Evolutionary conservation across 2,888 invertebrate species (phyloP).

Genomic region (Eutolmus rufibarbis): DNA sequence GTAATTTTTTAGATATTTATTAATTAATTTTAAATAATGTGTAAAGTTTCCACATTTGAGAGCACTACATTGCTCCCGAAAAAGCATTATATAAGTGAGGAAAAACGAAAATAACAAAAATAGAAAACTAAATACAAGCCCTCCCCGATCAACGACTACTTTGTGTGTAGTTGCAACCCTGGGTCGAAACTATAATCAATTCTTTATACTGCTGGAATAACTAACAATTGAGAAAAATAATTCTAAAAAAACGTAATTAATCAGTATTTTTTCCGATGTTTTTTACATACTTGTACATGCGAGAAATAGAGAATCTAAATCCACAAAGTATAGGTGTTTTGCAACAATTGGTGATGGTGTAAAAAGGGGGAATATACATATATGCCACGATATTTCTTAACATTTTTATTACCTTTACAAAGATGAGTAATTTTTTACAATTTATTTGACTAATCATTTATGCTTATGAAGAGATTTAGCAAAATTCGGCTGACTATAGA

Average conservation of each 20-base stretch:
- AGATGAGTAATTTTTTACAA: not conserved
- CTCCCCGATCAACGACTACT: not conserved
- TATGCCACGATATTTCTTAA: not conserved
- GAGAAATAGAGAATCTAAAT: not conserved
- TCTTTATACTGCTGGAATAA: slow-evolving; percentile 7
- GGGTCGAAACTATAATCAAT: not conserved
- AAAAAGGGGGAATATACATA: not conserved
- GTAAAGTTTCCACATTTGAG: slow-evolving; percentile 18
- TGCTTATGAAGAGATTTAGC: not conserved
- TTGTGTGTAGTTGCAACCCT: slow-evolving; percentile 15
- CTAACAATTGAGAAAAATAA: not conserved
- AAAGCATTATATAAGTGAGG: not conserved
- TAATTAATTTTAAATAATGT: slow-evolving; percentile 36
- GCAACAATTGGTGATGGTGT: not conserved
- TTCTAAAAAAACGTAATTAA: slow-evolving; percentile 11
- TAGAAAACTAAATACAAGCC: not conserved
- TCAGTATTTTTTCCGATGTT: slow-evolving; percentile 17
- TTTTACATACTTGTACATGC: not conserved
- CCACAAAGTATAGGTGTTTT: not conserved
- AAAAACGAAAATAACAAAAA: slow-evolving; percentile 2
- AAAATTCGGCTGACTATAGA: not conserved
- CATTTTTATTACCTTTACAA: not conserved
- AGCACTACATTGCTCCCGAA: not conserved
- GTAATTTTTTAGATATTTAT: slow-evolving; percentile 46
- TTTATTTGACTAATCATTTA: not conserved